Evolutionary conservation across 2,888 invertebrate species (phyloP), one percentile per base, ranked within the genome.

Genomic region (Thymelicus acteon): DNA sequence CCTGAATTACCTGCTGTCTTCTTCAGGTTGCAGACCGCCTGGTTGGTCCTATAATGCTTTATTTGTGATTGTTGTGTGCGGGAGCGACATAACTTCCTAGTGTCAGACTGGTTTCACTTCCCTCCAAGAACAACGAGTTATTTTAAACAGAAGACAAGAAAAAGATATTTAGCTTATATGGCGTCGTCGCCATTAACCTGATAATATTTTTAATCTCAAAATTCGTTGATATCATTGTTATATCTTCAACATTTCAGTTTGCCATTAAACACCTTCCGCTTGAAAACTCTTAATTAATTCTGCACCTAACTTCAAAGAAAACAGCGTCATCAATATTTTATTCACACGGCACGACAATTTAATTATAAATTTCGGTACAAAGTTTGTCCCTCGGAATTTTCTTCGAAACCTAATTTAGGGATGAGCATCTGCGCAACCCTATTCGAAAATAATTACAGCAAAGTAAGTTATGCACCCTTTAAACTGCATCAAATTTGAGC

Each of bases 381-480:
- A 88, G 78, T 88, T 89, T 82, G 85, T 85, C 83, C 82, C 84
- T 80, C 75, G 78, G 81, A 86, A 85, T 84, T 87, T 87, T 85
- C 88, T 87, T 87, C 77, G 77, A 81, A 79, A 83, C 82, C 85
- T 84, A 83, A 88, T 88, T 89, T 80, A 79, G 84, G 84, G 82
- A 80, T 82, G 84, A 83, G 85, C 93, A 93, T 90, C 92, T 93
- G 93, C 86, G 89, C 83, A 83, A 84, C 87, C 87, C 91, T 88
- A 93, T 92, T 87, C 88, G 87, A 86, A 91, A 88, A 92, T 93
- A 93, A 93, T 93, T 92, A 91, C 85, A 85, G 76, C 76, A 85
- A 89, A 89, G 88, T 87, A 91, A 92, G 87, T 93, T 93, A 93
- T 93, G 93, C 93, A 93, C 93, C 93, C 93, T 89, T 89, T 91